phyloP scores from a whole-genome alignment of 23 tunicate species.

The Pegea sp. region DNA sequence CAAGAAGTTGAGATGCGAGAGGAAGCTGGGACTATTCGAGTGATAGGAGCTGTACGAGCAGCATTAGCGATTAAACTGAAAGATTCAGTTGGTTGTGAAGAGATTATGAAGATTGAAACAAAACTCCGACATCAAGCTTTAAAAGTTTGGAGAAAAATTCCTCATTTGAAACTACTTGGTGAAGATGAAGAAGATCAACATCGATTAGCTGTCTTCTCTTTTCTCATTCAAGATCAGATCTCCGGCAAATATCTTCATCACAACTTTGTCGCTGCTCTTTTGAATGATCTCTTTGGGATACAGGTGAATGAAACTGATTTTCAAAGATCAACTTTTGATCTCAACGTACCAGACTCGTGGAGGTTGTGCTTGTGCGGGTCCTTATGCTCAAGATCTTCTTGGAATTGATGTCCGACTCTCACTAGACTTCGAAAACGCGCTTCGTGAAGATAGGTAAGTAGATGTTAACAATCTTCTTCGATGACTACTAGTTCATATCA shows the following conservation, averaged over 20 bases:
- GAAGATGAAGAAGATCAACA: slow-evolving; percentile 1
- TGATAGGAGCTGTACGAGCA: slow-evolving; percentile 61
- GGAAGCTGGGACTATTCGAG: slow-evolving; percentile 90
- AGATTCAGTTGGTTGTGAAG: slow-evolving; percentile 33
- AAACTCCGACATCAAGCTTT: slow-evolving; percentile 21
- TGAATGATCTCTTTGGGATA: slow-evolving; percentile 94
- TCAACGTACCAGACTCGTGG: slow-evolving; percentile 42
- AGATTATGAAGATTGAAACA: slow-evolving; percentile 36
- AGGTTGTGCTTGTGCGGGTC: slow-evolving; percentile 99
- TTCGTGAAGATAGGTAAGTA: slow-evolving; percentile 57
- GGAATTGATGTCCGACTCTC: slow-evolving; percentile 52
- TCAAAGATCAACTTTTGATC: background rate
- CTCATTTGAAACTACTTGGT: slow-evolving; percentile 57
- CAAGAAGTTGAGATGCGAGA: slow-evolving; percentile 81
- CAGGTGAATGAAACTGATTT: slow-evolving; percentile 19
- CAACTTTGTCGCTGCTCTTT: slow-evolving; percentile 73
- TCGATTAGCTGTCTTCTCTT: slow-evolving; percentile 84
- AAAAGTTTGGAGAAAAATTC: slow-evolving; percentile 18
- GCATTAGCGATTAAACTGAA: slow-evolving; percentile 61
- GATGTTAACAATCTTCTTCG: background rate
- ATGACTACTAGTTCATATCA: background rate
- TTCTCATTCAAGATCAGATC: slow-evolving; percentile 32
- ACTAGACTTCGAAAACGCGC: slow-evolving; percentile 18
- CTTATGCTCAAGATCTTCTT: slow-evolving; percentile 86
- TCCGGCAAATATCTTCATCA: slow-evolving; percentile 57